Evolutionary conservation across 2,888 invertebrate genomes (phyloP).

Genomic region (Alloscopus bannaensis): DNA sequence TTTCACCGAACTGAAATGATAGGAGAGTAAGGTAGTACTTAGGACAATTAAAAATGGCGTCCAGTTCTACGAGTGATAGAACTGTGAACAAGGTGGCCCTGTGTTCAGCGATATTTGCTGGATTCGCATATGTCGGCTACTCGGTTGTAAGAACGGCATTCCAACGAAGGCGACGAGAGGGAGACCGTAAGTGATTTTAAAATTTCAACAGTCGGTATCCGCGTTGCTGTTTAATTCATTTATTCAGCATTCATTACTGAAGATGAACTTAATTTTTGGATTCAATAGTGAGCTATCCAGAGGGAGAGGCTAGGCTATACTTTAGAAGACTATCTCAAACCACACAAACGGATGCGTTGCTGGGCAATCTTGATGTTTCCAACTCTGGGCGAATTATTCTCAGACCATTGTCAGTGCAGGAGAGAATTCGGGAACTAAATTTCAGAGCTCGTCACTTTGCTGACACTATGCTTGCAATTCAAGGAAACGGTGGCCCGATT

Average conservation of each 20-base stretch:
- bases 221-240: background rate
- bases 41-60: constrained; percentile 65
- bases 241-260: too few relatives aligned
- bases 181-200: constrained; percentile 74
- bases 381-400: constrained; percentile 75
- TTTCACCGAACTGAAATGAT: too few relatives aligned
- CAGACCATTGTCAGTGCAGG: constrained; percentile 75
- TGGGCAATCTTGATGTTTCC: constrained; percentile 76
- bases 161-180: constrained; percentile 75
- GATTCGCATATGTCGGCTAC: constrained; percentile 78
- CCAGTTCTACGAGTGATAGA: constrained; percentile 74
- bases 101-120: constrained; percentile 77
- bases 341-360: constrained; percentile 76
- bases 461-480: constrained; percentile 76
- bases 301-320: constrained; percentile 75
- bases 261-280: background rate
- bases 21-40: background rate
- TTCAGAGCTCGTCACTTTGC: constrained; percentile 77
- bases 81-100: constrained; percentile 77
- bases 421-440: constrained; percentile 77
- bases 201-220: background rate
- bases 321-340: constrained; percentile 77
- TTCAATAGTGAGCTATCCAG: constrained; percentile 73
- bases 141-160: constrained; percentile 76
- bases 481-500: constrained; percentile 68